Percentiles rank a stretch among this genome's conserved stretches.
Evolutionary conservation across 2,797 vertebrate genomes (phyloP).

Genomic region (Lerista edwardsae): DNA sequence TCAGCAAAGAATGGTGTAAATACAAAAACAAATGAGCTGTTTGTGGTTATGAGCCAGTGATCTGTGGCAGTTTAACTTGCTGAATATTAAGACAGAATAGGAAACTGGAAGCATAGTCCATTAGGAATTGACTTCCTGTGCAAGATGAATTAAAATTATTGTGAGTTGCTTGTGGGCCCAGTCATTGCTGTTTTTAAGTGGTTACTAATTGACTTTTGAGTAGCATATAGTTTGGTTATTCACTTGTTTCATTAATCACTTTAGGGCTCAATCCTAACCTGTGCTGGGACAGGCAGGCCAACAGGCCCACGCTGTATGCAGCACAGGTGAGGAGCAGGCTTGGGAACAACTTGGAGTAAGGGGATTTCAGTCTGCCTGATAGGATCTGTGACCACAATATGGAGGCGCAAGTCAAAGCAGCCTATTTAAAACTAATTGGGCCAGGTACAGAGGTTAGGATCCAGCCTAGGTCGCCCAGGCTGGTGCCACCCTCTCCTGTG

Average conservation of each 20-base stretch:
- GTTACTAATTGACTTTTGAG: neutral
- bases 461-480: no score
- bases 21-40: neutral
- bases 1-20: neutral
- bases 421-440: no score
- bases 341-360: no score
- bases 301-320: no score
- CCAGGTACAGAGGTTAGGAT: no score
- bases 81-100: neutral
- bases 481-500: no score
- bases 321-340: no score
- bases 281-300: no score
- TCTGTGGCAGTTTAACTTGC: neutral
- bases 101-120: constrained; percentile 5
- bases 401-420: no score
- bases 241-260: neutral
- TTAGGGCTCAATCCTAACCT: no score
- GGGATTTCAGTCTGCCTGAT: no score
- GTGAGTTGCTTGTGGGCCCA: neutral
- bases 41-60: neutral
- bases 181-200: neutral
- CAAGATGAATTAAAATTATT: neutral
- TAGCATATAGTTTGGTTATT: neutral
- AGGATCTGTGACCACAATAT: no score
- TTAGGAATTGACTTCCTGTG: neutral